These are phyloP conservation scores for Cebidichthys violaceus DNA, from an alignment of 2,113 vertebrate genomes.

Conservation along the genomic window DNA sequence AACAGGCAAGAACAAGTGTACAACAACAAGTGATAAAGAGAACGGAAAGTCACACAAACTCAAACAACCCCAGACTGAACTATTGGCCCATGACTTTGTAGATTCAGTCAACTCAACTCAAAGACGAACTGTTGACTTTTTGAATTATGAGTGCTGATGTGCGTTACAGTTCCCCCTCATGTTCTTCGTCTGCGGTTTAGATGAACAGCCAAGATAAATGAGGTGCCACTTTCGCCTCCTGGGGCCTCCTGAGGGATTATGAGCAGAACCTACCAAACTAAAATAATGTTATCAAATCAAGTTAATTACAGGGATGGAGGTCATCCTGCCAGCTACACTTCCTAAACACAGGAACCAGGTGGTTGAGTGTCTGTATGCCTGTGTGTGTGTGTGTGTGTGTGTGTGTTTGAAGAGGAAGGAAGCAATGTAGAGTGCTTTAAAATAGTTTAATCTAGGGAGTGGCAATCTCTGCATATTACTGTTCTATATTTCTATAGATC, in stretches of 20 bases:
- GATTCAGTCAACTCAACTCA: slow-evolving; percentile 1
- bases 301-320: slow-evolving; percentile 57
- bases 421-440: not conserved
- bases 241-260: slow-evolving; percentile 27
- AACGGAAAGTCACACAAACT: not conserved
- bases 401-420: slow-evolving; percentile 20
- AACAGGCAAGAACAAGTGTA: not conserved
- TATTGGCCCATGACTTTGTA: not conserved
- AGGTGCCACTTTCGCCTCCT: slow-evolving; percentile 42
- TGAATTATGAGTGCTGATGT: slow-evolving; percentile 44
- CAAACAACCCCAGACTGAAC: not conserved
- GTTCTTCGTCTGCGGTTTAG: slow-evolving; percentile 19
- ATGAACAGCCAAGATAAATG: slow-evolving; percentile 57
- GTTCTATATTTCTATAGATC: no score
- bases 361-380: not conserved
- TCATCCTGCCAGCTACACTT: slow-evolving; percentile 50
- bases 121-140: slow-evolving; percentile 22
- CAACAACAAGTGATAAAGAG: not conserved
- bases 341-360: slow-evolving; percentile 35
- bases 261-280: slow-evolving; percentile 6
- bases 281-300: slow-evolving; percentile 59
- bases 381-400: slow-evolving; percentile 1
- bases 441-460: not conserved
- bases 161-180: slow-evolving; percentile 17
- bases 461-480: not conserved